Evolutionary conservation across 2,113 vertebrate species (phyloP), one percentile per base, ranked within the genome.

Genomic region (Phylloscopus trochilus): DNA sequence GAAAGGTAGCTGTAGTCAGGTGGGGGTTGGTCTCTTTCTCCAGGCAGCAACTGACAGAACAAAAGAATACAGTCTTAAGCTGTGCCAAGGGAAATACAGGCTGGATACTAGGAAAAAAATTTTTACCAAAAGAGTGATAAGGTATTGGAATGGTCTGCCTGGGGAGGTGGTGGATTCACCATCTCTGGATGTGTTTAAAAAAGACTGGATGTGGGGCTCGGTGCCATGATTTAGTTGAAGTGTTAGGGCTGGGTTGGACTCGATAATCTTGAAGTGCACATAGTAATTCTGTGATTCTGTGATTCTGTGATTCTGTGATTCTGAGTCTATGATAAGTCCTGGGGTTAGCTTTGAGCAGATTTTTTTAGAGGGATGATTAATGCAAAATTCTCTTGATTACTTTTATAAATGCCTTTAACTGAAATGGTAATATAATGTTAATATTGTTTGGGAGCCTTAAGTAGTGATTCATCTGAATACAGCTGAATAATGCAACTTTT

Each of bases 401-500:
- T 92, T 70, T 89, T 78, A 72, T 70, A 59, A 67, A 82, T 70
- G 39, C 43, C 15, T 85, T 91, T 94, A 64, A 56, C 58, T 44
- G 20, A 80, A 92, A 73, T 53, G n/a, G 66, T 91, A 82, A 89
- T 56, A 19, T 46, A 46, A 91, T 60, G 35, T 66, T 92, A 68
- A 82, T 72, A 68, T 68, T 87, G 44, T 92, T 79, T 68, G 39
- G 46, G 58, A 90, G 37, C 58, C 67, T 64, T 64, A 68, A 58
- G 62, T 85, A 60, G 58, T 41, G 70, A 85, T 83, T 93, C 28
- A 62, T 79, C 66, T 69, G 31, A 87, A 84, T 22, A 55, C 52
- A 75, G 66, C 64, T 84, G 89, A 91, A 92, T 84, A 92, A 78
- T 56, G 20, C 56, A 82, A 53, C 75, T 85, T 85, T 88, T 88